These are phyloP conservation scores for Heterotis niloticus DNA, from an alignment of 2,113 vertebrate genomes.

Conservation along the genomic window DNA sequence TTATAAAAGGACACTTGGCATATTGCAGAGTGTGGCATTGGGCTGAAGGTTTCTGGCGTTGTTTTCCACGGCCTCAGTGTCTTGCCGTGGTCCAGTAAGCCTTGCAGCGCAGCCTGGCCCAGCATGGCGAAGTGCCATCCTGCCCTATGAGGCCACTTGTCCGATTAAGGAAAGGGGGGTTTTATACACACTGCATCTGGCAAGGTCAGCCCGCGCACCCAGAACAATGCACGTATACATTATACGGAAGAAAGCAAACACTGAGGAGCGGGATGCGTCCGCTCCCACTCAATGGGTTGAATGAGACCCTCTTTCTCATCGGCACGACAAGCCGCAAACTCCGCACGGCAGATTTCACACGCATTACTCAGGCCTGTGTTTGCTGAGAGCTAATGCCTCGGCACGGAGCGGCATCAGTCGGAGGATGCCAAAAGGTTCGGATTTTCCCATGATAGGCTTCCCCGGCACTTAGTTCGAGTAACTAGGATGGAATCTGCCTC, in stretches of 20 bases:
- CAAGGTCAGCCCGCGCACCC: conserved; percentile 48
- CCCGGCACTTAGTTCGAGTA: conserved; percentile 57
- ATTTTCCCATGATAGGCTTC: conserved; percentile 66
- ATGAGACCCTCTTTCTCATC: conserved; percentile 63
- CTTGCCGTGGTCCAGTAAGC: conserved; percentile 6
- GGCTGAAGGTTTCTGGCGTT: conserved; percentile 19
- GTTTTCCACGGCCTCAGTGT: conserved; percentile 10
- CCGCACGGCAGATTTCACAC: conserved; percentile 53
- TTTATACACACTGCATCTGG: conserved; percentile 54
- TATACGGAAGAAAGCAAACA: conserved; percentile 56
- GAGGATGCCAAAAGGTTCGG: conserved; percentile 67
- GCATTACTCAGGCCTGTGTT: conserved; percentile 61
- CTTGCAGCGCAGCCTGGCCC: conserved; percentile 28
- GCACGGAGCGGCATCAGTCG: conserved; percentile 55
- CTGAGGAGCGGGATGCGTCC: conserved; percentile 45
- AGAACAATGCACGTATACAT: conserved; percentile 57
- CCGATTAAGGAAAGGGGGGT: conserved; percentile 61
- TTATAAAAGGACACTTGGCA: conserved; percentile 42
- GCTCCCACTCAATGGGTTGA: conserved; percentile 55
- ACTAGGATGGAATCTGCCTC: conserved; percentile 70
- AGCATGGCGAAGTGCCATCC: conserved; percentile 65
- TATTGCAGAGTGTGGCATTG: conserved; percentile 36
- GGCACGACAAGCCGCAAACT: conserved; percentile 50
- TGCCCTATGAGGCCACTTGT: conserved; percentile 60
- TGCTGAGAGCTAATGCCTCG: conserved; percentile 55